Base-by-base conservation (phyloP, 2,888 invertebrate species). In the Dryobotodes eremita region DNA sequence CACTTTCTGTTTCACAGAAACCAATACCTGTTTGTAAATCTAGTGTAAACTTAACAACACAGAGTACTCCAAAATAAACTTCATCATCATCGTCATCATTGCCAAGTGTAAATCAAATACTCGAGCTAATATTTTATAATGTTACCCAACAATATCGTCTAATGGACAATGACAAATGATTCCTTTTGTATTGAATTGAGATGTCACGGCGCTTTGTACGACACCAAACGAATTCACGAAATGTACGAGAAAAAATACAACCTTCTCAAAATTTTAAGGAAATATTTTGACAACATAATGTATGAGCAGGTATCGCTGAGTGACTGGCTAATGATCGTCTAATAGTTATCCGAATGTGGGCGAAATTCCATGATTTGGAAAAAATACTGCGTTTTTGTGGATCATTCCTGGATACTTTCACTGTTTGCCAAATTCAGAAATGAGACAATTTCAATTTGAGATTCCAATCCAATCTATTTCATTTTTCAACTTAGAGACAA, bases 271-370 rank as follows among this genome's bases (percentile, higher is more conserved):
- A 90, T 90, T 92, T 92, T 92, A 92, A 91, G 92, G 96, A 96
- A 97, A 96, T 96, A 96, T 97, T 97, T 96, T 96, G 97, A 96
- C 96, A 96, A 93, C 92, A 94, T 95, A 96, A 96, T 96, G 94
- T 93, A 95, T 94, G 91, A 93, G 92, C 95, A 94, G 95, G 96
- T 95, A 94, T 80, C 89, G 82, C 73, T 82, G 84, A 79, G 88
- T 93, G 95, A 92, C 92, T 89, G 90, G 92, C 94, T 96, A 96
- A 96, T 96, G 95, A 95, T 94, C 82, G 81, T 92, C 91, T 95
- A 95, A 96, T 95, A 92, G 93, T 87, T 84, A 89, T 87, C 13
- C 13, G 88, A 88, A 86, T 88, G 86, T 71, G 70, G 80, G 68
- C 61, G 59, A 84, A 88, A 83, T 77, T 79, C 68, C 62, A 6